Evolutionary conservation across 2,888 invertebrate species (phyloP).

Genomic region (Theristus sp.): DNA sequence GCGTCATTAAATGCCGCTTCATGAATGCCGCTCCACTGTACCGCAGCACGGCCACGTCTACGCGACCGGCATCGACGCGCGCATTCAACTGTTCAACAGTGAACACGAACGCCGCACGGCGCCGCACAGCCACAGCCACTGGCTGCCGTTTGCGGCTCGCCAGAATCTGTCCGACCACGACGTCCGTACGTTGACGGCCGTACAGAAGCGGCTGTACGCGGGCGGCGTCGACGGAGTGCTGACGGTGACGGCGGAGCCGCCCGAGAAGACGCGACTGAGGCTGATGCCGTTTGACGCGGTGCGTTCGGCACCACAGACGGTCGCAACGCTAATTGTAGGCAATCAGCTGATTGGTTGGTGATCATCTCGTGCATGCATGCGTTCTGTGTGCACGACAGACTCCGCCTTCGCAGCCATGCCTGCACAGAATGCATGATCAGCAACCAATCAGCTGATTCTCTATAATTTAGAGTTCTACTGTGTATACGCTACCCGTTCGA

Average conservation of each 20-base stretch:
- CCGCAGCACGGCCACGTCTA: background rate
- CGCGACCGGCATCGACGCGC: background rate
- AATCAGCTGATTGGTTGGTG: too few species aligned
- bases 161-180: background rate
- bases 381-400: too few species aligned
- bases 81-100: background rate
- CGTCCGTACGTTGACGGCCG: background rate
- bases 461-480: too few species aligned
- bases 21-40: too few species aligned
- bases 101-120: background rate
- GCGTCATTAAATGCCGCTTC: too few species aligned
- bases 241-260: background rate
- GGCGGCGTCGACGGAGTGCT: background rate
- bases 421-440: too few species aligned
- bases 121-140: background rate
- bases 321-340: too few species aligned
- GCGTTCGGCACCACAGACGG: too few species aligned
- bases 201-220: background rate
- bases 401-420: too few species aligned
- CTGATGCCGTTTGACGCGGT: background rate
- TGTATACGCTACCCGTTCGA: too few species aligned
- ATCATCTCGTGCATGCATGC: too few species aligned
- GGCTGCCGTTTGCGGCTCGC: background rate
- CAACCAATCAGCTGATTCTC: too few species aligned
- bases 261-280: background rate